phyloP scores from a whole-genome alignment of 2,888 invertebrate species.

The Drosophila flavopinicola region DNA sequence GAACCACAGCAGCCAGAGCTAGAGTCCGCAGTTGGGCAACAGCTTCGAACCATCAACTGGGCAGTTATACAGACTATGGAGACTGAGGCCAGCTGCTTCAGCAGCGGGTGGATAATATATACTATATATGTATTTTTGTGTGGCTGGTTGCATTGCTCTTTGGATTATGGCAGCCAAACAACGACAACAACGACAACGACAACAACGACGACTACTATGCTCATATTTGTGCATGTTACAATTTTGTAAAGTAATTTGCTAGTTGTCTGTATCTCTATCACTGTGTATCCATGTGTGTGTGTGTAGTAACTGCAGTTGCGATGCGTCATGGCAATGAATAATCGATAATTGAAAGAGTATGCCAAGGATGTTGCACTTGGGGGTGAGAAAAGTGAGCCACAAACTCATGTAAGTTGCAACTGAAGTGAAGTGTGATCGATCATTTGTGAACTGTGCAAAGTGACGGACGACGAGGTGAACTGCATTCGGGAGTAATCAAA shows the following conservation, averaged over 20 bases:
- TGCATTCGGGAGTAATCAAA: conserved; percentile 30
- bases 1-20: conserved; percentile 48
- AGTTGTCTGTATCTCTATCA: conserved; percentile 31
- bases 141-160: conserved; percentile 15
- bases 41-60: too few relatives aligned
- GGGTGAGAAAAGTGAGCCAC: conserved; percentile 43
- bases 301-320: conserved; percentile 20
- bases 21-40: conserved; percentile 17
- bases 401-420: background rate
- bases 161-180: conserved; percentile 58
- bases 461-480: conserved; percentile 47
- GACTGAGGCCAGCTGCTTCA: conserved; percentile 42
- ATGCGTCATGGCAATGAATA: conserved; percentile 58
- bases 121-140: background rate
- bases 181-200: too few relatives aligned
- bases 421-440: conserved; percentile 34
- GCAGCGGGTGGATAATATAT: conserved; percentile 42
- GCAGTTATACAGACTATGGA: background rate
- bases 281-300: conserved; percentile 2
- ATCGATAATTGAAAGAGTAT: conserved; percentile 48
- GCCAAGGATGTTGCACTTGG: conserved; percentile 55
- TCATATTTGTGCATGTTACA: conserved; percentile 72
- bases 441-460: conserved; percentile 26
- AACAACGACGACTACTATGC: conserved; percentile 61
- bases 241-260: conserved; percentile 63